These are phyloP conservation scores for Sphaerophoria taeniata DNA, from an alignment of 2,888 invertebrate species.

Conservation along the genomic window DNA sequence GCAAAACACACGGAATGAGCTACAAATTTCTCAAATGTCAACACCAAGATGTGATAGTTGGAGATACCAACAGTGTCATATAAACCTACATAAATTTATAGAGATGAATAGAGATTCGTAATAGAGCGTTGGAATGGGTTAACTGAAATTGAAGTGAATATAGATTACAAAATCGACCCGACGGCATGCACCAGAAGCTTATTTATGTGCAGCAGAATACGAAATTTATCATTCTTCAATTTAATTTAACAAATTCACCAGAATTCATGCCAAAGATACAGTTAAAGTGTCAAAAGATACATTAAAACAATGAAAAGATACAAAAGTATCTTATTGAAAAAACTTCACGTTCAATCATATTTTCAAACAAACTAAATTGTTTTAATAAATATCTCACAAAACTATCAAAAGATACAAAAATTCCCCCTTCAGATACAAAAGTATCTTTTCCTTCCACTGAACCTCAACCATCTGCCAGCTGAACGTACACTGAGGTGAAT, in stretches of 20 bases:
- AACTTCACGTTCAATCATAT: not conserved
- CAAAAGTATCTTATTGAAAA: slow-evolving; percentile 34
- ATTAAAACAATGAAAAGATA: not conserved
- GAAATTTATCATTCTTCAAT: not conserved
- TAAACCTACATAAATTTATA: slow-evolving; percentile 24
- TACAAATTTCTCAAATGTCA: slow-evolving; percentile 83
- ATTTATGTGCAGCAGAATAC: not conserved
- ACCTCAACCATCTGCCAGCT: slow-evolving; percentile 56
- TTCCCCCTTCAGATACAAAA: slow-evolving; percentile 26
- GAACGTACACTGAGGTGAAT: slow-evolving; percentile 69
- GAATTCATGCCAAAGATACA: slow-evolving; percentile 11
- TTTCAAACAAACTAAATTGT: not conserved
- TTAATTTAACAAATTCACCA: slow-evolving; percentile 5
- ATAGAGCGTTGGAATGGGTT: slow-evolving; percentile 4
- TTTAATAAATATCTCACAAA: slow-evolving; percentile 14
- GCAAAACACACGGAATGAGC: slow-evolving; percentile 77
- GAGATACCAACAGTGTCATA: slow-evolving; percentile 14
- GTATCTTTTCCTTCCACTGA: slow-evolving; percentile 39
- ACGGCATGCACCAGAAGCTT: slow-evolving; percentile 24
- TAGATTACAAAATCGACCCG: slow-evolving; percentile 15
- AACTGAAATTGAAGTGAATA: not conserved
- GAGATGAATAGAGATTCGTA: slow-evolving; percentile 63
- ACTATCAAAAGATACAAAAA: slow-evolving; percentile 18
- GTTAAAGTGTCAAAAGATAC: too few relatives aligned
- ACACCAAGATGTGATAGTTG: slow-evolving; percentile 78